These are phyloP conservation scores for Ophion obscuratus DNA, from an alignment of 2,888 invertebrate genomes.

Conservation along the genomic window DNA sequence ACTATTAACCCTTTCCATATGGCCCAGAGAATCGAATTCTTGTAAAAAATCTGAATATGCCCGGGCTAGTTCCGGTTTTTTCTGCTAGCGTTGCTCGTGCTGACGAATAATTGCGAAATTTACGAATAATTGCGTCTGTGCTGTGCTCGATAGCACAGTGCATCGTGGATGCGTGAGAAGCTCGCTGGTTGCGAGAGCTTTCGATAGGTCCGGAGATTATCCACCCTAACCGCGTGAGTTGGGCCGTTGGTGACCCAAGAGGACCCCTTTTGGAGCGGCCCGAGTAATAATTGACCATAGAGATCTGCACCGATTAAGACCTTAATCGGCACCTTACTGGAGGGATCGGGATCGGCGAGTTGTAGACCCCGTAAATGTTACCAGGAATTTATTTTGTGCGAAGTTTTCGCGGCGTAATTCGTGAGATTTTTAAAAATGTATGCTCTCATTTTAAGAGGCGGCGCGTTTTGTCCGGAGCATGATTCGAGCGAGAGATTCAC, in stretches of 20 bases:
- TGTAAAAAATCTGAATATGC: constrained; percentile 64
- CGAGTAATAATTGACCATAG: constrained; percentile 33
- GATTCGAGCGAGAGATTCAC: constrained; percentile 5
- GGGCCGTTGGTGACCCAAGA: constrained; percentile 23
- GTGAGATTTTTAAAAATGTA: constrained; percentile 6
- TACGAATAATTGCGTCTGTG: constrained; percentile 8
- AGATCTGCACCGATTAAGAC: constrained; percentile 56
- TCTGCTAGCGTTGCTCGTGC: constrained; percentile 66
- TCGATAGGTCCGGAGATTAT: constrained; percentile 50
- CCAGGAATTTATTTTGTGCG: neutral
- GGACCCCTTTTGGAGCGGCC: constrained; percentile 17
- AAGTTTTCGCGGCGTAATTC: neutral
- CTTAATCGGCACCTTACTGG: constrained; percentile 38
- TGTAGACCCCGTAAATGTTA: neutral
- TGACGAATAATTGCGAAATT: too few species aligned
- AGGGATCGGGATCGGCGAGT: constrained; percentile 6
- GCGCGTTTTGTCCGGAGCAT: neutral
- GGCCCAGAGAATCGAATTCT: constrained; percentile 54
- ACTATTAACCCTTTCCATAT: constrained; percentile 58
- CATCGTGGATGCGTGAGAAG: constrained; percentile 1
- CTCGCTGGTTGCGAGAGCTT: neutral
- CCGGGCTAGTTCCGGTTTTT: constrained; percentile 4
- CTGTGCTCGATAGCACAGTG: constrained; percentile 12
- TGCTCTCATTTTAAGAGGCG: neutral
- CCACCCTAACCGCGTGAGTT: constrained; percentile 60